Percentiles rank a stretch among this genome's conserved stretches.
Evolutionary conservation across 2,113 vertebrate species (phyloP).

Genomic region (Chloropsis hardwickii): DNA sequence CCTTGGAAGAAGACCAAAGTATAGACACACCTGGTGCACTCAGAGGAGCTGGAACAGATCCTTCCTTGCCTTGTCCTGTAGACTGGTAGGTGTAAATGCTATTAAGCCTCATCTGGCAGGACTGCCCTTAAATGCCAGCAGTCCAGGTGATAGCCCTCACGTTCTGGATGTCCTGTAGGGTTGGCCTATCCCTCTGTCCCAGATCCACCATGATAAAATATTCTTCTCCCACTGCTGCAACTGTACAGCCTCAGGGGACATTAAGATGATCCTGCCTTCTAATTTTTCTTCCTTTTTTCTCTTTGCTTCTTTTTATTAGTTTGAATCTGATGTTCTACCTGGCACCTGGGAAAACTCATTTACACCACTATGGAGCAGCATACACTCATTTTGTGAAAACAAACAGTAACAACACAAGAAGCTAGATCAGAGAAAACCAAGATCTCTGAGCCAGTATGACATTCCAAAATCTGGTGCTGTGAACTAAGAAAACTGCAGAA

Average conservation of each 20-base stretch:
- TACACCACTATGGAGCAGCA: neutral
- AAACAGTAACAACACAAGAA: slow-evolving; percentile 6
- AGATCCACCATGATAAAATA: neutral
- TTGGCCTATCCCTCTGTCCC: neutral
- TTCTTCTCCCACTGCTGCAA: neutral
- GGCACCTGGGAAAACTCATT: neutral
- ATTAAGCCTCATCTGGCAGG: neutral
- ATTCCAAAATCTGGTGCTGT: neutral
- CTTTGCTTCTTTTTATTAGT: neutral
- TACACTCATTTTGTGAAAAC: neutral
- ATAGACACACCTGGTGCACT: neutral
- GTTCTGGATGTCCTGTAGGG: neutral
- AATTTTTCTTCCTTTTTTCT: neutral
- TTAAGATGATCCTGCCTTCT: neutral
- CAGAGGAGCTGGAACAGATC: neutral
- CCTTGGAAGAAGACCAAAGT: neutral
- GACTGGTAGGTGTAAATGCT: neutral
- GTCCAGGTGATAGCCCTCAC: neutral
- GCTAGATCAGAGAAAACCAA: neutral
- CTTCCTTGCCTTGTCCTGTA: neutral
- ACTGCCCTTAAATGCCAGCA: neutral
- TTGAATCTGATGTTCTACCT: neutral
- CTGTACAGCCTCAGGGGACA: neutral
- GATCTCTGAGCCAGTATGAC: neutral
- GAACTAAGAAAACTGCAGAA: neutral